A percentile compares a stretch with the other conserved stretches of the same genome.
phyloP scores from a whole-genome alignment of 1,140 invertebrate species.

The Drosophila sp. region DNA sequence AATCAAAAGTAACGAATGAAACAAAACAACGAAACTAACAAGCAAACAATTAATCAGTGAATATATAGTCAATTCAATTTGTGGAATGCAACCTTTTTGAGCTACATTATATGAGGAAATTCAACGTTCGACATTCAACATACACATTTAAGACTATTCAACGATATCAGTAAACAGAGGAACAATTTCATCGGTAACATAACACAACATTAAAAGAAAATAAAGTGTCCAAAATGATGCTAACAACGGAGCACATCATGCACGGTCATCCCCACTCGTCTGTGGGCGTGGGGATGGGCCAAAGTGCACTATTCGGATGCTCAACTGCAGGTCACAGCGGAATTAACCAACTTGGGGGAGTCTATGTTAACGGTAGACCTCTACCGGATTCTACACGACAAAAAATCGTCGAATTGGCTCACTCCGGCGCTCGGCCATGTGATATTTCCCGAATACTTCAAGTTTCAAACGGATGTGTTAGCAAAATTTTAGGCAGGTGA shows the following conservation, averaged over 20 bases:
- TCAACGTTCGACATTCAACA: too few relatives aligned
- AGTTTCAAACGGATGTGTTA: constrained; percentile 98
- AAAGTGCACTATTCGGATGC: constrained; percentile 90
- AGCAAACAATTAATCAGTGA: neutral
- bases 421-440: constrained; percentile 98
- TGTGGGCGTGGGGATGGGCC: constrained; percentile 84
- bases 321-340: constrained; percentile 95
- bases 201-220: neutral
- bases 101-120: too few relatives aligned
- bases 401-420: constrained; percentile 98
- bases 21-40: constrained; percentile 16
- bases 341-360: constrained; percentile 99
- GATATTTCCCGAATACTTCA: constrained; percentile 99
- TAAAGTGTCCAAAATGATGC: constrained; percentile 62
- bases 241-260: constrained; percentile 84
- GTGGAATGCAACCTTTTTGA: too few relatives aligned
- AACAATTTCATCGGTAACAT: too few relatives aligned
- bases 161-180: too few relatives aligned
- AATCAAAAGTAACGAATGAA: constrained; percentile 16
- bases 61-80: constrained; percentile 11
- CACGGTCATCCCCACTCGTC: constrained; percentile 79
- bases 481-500: constrained; percentile 97
- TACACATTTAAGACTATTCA: too few relatives aligned
- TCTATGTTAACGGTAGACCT: constrained; percentile 98
- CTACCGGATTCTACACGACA: constrained; percentile 98